phyloP scores from a whole-genome alignment of 2,888 invertebrate genomes.

The Diadromus collaris region DNA sequence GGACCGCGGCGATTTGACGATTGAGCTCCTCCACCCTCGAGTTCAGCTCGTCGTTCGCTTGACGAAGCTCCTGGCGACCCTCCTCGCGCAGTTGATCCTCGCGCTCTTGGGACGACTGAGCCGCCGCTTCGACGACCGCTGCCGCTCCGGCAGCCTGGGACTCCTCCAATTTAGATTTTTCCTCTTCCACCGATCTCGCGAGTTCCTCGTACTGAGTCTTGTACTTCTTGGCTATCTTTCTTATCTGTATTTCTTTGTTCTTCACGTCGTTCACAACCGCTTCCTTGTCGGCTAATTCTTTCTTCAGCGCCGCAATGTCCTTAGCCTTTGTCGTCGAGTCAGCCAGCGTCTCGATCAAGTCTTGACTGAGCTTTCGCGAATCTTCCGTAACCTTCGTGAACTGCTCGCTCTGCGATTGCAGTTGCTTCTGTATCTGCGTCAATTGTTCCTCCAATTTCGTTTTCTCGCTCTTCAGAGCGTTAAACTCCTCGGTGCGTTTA shows the following conservation, averaged over 20 bases:
- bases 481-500: slow-evolving; percentile 86
- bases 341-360: slow-evolving; percentile 84
- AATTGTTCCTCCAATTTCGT: slow-evolving; percentile 86
- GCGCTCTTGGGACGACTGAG: slow-evolving; percentile 72
- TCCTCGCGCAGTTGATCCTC: slow-evolving; percentile 81
- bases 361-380: slow-evolving; percentile 85
- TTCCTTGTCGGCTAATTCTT: slow-evolving; percentile 86
- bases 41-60: slow-evolving; percentile 70
- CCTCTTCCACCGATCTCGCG: slow-evolving; percentile 85
- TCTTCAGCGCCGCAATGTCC: slow-evolving; percentile 84
- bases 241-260: slow-evolving; percentile 87
- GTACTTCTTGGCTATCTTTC: slow-evolving; percentile 96
- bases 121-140: slow-evolving; percentile 78
- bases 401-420: slow-evolving; percentile 80
- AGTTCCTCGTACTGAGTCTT: slow-evolving; percentile 92
- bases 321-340: slow-evolving; percentile 83
- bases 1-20: slow-evolving; percentile 80
- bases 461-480: slow-evolving; percentile 84
- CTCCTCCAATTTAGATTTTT: slow-evolving; percentile 83
- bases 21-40: slow-evolving; percentile 77
- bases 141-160: slow-evolving; percentile 79
- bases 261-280: slow-evolving; percentile 85
- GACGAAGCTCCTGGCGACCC: slow-evolving; percentile 80
- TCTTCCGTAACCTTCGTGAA: slow-evolving; percentile 82
- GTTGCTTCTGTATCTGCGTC: slow-evolving; percentile 82